Conservation (phyloP, 23 tunicate species). For the Botrylloides violaceus region DNA sequence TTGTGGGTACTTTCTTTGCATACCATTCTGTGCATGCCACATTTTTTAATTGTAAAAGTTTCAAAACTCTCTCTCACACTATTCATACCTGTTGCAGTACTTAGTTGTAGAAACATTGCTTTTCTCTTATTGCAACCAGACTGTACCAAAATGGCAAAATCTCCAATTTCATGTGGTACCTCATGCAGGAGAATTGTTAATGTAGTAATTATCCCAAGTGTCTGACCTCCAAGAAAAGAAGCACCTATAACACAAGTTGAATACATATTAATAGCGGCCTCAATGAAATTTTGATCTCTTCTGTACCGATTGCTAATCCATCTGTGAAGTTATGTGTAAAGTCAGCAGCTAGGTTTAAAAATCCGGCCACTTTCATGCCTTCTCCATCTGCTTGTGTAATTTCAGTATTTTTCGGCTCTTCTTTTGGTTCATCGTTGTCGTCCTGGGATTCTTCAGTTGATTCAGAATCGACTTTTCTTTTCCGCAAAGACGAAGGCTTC, state of each 20-base stretch:
- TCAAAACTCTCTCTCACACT: too few relatives aligned
- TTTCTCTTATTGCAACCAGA: conserved; percentile 80
- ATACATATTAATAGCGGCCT: neutral
- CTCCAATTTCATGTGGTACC: conserved; percentile 98
- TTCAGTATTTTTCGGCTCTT: conserved; percentile 21
- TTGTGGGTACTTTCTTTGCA: too few relatives aligned
- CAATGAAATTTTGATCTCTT: too few relatives aligned
- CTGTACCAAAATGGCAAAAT: conserved; percentile 94
- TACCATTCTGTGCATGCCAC: too few relatives aligned
- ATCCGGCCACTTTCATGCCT: conserved; percentile 90
- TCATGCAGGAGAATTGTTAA: conserved; percentile 89
- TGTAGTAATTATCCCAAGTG: conserved; percentile 87
- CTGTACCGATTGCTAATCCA: conserved; percentile 94
- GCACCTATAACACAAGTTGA: conserved; percentile 65
- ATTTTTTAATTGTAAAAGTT: too few relatives aligned
- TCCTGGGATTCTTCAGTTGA: conserved; percentile 27
- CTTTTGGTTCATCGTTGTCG: conserved; percentile 24
- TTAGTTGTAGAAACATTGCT: conserved; percentile 88
- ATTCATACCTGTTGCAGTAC: conserved; percentile 94
- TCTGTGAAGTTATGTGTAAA: conserved; percentile 96
- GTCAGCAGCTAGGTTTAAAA: conserved; percentile 90
- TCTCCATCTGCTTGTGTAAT: conserved; percentile 23
- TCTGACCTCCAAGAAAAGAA: conserved; percentile 83
- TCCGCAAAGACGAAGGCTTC: neutral
- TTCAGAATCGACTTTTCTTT: conserved; percentile 11